These are phyloP conservation scores for Pteromalus puparum DNA, from an alignment of 1,140 invertebrate genomes.

Conservation along the genomic window DNA sequence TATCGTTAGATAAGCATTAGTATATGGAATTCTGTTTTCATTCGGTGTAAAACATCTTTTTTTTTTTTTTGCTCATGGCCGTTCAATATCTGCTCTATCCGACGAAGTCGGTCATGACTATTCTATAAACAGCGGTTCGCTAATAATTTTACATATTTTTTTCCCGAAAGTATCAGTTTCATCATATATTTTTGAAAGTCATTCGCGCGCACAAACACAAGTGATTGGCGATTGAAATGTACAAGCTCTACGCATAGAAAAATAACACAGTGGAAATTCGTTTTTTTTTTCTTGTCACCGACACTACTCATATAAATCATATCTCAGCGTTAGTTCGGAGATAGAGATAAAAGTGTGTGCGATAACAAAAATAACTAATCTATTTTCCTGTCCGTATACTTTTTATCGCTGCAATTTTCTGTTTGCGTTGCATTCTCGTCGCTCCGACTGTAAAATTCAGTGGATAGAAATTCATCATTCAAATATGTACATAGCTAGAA, in stretches of 20 bases:
- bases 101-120: too few species aligned
- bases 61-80: conserved; percentile 9
- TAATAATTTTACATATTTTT: too few species aligned
- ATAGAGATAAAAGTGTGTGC: conserved; percentile 27
- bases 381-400: conserved; percentile 1
- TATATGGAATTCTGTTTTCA: conserved; percentile 20
- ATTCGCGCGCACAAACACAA: too few species aligned
- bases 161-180: too few species aligned
- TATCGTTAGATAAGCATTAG: conserved; percentile 42
- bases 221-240: too few species aligned
- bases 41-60: not conserved
- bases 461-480: too few species aligned
- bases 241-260: not conserved
- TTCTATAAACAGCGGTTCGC: too few species aligned
- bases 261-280: not conserved
- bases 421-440: conserved; percentile 21
- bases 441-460: too few species aligned
- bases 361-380: conserved; percentile 39
- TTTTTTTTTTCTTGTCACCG: not conserved
- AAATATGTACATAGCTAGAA: not conserved
- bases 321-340: conserved; percentile 14
- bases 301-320: not conserved
- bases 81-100: too few species aligned
- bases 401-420: conserved; percentile 46
- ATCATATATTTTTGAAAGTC: not conserved